phyloP scores from a whole-genome alignment of 2,888 invertebrate species.

The Augiades crinisus region DNA sequence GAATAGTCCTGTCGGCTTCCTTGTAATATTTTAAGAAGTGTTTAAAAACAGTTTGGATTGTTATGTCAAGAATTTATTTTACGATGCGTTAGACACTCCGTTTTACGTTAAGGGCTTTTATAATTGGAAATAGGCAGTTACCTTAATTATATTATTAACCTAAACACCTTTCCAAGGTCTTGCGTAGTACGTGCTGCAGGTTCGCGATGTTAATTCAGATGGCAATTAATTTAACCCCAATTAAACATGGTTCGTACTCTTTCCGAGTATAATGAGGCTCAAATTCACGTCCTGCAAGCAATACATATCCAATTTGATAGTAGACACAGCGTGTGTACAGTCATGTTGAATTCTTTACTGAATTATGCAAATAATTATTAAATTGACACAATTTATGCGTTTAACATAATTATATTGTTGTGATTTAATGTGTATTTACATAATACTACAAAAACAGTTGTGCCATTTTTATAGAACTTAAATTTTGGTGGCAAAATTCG shows the following conservation, averaged over 20 bases:
- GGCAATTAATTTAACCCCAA: constrained; percentile 76
- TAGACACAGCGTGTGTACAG: background rate
- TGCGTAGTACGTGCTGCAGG: constrained; percentile 34
- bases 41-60: constrained; percentile 21
- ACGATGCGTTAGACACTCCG: background rate
- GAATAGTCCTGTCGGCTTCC: constrained; percentile 32
- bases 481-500: no score
- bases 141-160: constrained; percentile 7
- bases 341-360: background rate
- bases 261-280: constrained; percentile 10
- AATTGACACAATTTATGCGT: no score
- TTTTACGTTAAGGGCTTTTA: background rate
- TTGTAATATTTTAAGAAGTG: constrained; percentile 29
- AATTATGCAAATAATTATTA: no score
- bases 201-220: constrained; percentile 48
- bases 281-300: background rate
- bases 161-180: constrained; percentile 22
- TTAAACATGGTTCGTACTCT: constrained; percentile 40
- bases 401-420: background rate
- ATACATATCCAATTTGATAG: background rate
- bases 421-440: no score
- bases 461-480: no score
- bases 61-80: constrained; percentile 25
- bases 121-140: background rate
- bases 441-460: no score